These are phyloP conservation scores for Willowsia nigromaculata DNA, from an alignment of 2,888 invertebrate species.

Conservation along the genomic window DNA sequence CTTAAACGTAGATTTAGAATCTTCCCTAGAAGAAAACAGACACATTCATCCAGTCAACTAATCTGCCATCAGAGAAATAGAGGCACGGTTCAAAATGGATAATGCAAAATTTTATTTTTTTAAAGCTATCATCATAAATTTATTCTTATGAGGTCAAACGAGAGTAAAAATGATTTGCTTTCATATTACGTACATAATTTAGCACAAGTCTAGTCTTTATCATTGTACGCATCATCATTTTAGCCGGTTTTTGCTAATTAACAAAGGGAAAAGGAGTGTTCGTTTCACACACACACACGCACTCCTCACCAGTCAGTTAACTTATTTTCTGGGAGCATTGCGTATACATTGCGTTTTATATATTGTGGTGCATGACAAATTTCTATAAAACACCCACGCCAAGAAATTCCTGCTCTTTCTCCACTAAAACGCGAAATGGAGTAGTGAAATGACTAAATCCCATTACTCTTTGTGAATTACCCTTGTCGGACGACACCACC, in stretches of 20 bases:
- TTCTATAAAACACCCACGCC: conserved; percentile 1
- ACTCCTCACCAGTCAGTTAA: neutral
- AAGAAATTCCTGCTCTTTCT: neutral
- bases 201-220: neutral
- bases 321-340: neutral
- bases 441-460: neutral
- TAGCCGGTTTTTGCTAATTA: conserved; percentile 5
- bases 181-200: neutral
- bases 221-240: neutral
- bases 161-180: conserved; percentile 3
- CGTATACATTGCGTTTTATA: neutral
- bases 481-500: conserved; percentile 17
- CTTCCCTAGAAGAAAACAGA: neutral
- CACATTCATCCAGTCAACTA: neutral
- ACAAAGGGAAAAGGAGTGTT: neutral
- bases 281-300: neutral
- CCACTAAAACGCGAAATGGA: neutral
- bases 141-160: neutral
- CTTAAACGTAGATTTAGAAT: neutral
- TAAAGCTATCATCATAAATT: neutral
- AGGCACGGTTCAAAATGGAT: neutral
- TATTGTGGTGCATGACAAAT: neutral
- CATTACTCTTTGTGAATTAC: conserved; percentile 5
- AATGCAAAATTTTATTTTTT: neutral
- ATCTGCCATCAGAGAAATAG: too few relatives aligned